These are phyloP conservation scores for Micronycteris hirsuta DNA, from an alignment of 2,113 vertebrate species.

Conservation along the genomic window DNA sequence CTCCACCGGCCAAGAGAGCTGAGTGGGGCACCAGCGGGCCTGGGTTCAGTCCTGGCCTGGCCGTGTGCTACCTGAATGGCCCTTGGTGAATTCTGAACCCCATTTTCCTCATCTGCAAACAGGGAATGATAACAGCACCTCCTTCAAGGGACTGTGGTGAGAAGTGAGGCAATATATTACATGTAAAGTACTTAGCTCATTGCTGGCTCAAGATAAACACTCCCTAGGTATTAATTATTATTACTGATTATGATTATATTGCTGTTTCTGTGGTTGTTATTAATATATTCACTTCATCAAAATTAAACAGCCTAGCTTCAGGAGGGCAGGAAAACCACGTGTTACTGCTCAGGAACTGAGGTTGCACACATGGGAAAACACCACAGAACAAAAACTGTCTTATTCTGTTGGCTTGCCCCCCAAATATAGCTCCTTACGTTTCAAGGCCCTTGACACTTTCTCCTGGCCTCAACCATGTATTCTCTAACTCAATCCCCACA, in stretches of 20 bases:
- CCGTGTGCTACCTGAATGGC: too few relatives aligned
- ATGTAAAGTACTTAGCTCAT: background rate
- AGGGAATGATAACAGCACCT: background rate
- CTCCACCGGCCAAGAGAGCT: background rate
- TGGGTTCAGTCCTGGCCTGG: background rate
- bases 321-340: background rate
- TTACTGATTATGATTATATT: background rate
- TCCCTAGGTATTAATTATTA: background rate
- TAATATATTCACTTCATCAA: background rate
- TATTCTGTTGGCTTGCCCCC: background rate
- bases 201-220: background rate
- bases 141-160: background rate
- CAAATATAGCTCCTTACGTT: background rate
- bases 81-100: background rate
- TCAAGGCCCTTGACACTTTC: background rate
- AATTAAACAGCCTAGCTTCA: background rate
- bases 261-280: background rate
- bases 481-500: background rate
- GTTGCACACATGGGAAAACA: background rate
- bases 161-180: background rate
- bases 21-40: background rate
- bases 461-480: background rate
- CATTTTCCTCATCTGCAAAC: background rate
- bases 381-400: background rate
- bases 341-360: background rate